phyloP scores from a whole-genome alignment of 2,797 vertebrate genomes.

The Kryptopterus vitreolus region DNA sequence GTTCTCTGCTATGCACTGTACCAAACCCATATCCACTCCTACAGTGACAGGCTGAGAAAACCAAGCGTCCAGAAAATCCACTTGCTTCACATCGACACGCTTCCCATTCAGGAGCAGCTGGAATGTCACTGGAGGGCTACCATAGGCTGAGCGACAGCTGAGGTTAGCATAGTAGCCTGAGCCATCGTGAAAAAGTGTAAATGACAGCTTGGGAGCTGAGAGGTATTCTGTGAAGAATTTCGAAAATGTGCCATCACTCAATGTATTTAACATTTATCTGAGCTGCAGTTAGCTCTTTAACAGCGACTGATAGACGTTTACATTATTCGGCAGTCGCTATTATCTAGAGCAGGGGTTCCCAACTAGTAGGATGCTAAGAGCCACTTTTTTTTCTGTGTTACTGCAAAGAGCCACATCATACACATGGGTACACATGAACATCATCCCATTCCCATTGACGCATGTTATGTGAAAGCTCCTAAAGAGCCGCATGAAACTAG shows the following conservation, averaged over 20 bases:
- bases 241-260: background rate
- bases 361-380: no score
- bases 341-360: no score
- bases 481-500: no score
- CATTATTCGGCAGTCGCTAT: no score
- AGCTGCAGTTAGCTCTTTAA: background rate
- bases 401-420: no score
- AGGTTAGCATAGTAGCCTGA: constrained; percentile 62
- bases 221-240: constrained; percentile 59
- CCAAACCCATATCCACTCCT: constrained; percentile 62
- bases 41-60: constrained; percentile 63
- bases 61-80: constrained; percentile 58
- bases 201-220: constrained; percentile 67
- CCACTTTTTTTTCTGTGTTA: no score
- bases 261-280: background rate
- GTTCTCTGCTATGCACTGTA: constrained; percentile 62
- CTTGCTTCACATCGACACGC: constrained; percentile 37
- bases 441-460: no score
- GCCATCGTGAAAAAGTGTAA: constrained; percentile 63
- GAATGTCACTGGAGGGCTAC: constrained; percentile 69
- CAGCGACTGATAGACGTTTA: background rate
- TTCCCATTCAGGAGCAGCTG: constrained; percentile 59
- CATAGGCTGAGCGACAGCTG: constrained; percentile 66
- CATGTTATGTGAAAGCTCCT: no score
- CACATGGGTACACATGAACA: no score